These are phyloP conservation scores for Proisotoma minuta DNA, from an alignment of 2,888 invertebrate species.

Conservation along the genomic window DNA sequence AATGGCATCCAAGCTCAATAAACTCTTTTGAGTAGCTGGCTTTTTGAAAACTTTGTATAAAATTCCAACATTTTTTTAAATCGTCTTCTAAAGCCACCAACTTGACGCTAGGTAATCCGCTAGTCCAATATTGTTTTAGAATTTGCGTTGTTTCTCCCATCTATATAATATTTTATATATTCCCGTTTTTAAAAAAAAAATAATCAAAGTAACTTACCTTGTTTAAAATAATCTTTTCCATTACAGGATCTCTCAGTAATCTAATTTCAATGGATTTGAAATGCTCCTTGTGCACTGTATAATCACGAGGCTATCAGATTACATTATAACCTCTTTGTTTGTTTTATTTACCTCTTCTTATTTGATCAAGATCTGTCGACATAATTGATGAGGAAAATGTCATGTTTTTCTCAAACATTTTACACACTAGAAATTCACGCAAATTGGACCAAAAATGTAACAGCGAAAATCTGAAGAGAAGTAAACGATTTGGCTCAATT, in stretches of 20 bases:
- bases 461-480: slow-evolving; percentile 35
- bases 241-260: slow-evolving; percentile 29
- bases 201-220: slow-evolving; percentile 26
- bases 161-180: slow-evolving; percentile 12
- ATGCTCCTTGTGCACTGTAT: slow-evolving; percentile 36
- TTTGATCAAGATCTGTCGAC: slow-evolving; percentile 26
- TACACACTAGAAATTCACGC: slow-evolving; percentile 33
- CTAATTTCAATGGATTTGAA: slow-evolving; percentile 29
- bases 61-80: slow-evolving; percentile 38
- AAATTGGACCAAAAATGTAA: slow-evolving; percentile 41
- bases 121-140: slow-evolving; percentile 24
- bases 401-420: slow-evolving; percentile 32
- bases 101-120: slow-evolving; percentile 17
- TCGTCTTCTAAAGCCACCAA: slow-evolving; percentile 28
- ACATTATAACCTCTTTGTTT: too few relatives aligned
- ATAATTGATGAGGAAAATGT: slow-evolving; percentile 11
- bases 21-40: background rate
- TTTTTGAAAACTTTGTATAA: slow-evolving; percentile 18
- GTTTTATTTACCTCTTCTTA: slow-evolving; percentile 26
- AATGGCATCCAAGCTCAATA: slow-evolving; percentile 31
- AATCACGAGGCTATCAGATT: background rate
- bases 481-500: slow-evolving; percentile 21
- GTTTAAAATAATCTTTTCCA: slow-evolving; percentile 32
- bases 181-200: background rate
- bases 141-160: slow-evolving; percentile 27